A percentile compares a stretch with the other conserved stretches of the same genome.
Conservation (phyloP, 2,888 invertebrate species). For the Acanthosoma haemorrhoidale region DNA sequence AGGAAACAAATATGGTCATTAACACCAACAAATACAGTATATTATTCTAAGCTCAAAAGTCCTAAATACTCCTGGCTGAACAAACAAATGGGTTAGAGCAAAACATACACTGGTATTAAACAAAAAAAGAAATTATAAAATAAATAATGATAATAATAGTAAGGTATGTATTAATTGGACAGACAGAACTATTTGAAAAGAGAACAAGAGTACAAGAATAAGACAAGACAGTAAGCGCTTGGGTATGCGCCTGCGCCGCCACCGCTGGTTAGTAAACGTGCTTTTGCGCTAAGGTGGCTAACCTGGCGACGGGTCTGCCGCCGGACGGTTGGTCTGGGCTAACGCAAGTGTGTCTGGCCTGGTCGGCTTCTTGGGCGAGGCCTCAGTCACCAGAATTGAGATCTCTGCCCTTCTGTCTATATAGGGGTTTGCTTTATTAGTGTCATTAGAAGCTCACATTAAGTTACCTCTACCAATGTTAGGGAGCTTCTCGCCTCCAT, state of each 20-base stretch:
- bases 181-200: slow-evolving; percentile 6
- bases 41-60: background rate
- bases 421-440: slow-evolving; percentile 14
- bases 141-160: background rate
- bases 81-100: slow-evolving; percentile 35
- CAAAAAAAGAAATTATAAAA: background rate
- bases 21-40: too few species aligned
- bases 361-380: slow-evolving; percentile 13
- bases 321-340: slow-evolving; percentile 19
- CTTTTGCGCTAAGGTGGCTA: slow-evolving; percentile 9
- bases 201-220: slow-evolving; percentile 16
- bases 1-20: too few species aligned
- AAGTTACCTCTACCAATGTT: slow-evolving; percentile 12
- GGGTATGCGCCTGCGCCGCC: slow-evolving; percentile 13
- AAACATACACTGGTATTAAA: slow-evolving; percentile 21
- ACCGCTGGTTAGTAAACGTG: slow-evolving; percentile 19
- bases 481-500: background rate
- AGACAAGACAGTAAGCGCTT: slow-evolving; percentile 23
- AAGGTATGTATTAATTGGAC: background rate
- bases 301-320: slow-evolving; percentile 16
- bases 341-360: slow-evolving; percentile 21
- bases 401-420: slow-evolving; percentile 14
- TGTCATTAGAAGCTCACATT: background rate
- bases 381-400: background rate
- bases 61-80: slow-evolving; percentile 31